Evolutionary conservation across 2,888 invertebrate species (phyloP).

Genomic region (Polyploca ridens): DNA sequence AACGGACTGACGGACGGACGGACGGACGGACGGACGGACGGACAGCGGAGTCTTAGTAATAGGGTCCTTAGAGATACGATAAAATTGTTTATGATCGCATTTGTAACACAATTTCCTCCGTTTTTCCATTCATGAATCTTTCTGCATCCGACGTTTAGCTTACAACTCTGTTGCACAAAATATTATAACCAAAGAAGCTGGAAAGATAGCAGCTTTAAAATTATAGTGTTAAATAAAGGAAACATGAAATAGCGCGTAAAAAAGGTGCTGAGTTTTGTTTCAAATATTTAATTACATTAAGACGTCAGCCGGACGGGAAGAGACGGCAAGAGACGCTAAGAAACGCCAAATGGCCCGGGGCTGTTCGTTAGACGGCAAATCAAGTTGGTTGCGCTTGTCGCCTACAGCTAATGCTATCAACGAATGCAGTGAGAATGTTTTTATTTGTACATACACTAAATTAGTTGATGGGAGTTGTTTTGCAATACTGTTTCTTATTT

Average conservation of each 20-base stretch:
- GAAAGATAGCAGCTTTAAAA: not conserved
- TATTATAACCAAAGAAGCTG: not conserved
- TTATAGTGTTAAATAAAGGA: constrained; percentile 3
- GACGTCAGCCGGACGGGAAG: constrained; percentile 10
- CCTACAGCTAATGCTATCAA: constrained; percentile 13
- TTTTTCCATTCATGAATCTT: no score
- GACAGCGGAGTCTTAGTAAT: no score
- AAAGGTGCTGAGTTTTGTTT: constrained; percentile 37
- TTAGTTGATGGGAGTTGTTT: not conserved
- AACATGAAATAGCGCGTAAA: constrained; percentile 12
- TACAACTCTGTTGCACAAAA: not conserved
- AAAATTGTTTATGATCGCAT: no score
- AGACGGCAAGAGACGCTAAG: not conserved
- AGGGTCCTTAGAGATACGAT: no score
- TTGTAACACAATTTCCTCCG: no score
- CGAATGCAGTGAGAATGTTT: constrained; percentile 16
- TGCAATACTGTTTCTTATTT: not conserved
- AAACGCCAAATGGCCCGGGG: constrained; percentile 33
- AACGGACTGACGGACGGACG: no score
- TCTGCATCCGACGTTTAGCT: no score
- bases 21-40: no score
- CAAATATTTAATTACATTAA: constrained; percentile 51
- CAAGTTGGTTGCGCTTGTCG: constrained; percentile 28
- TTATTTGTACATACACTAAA: constrained; percentile 3
- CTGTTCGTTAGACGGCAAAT: constrained; percentile 55